A percentile compares a stretch with the other conserved stretches of the same genome.
These are phyloP conservation scores for Tetragnatha versicolor DNA, from an alignment of 1,140 invertebrate species.

Conservation along the genomic window DNA sequence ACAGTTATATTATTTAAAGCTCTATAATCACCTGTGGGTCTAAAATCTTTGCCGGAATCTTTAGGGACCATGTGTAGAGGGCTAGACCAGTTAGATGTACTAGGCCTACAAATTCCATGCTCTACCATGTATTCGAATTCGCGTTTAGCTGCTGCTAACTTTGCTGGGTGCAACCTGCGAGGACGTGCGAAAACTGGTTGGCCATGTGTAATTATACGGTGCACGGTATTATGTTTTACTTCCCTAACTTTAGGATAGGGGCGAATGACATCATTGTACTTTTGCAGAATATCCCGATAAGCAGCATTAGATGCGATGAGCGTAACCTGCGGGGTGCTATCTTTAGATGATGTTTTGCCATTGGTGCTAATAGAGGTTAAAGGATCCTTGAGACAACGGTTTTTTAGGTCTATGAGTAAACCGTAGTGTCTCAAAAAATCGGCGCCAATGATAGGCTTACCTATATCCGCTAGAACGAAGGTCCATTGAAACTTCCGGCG, in stretches of 20 bases:
- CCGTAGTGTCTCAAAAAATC: conserved; percentile 47
- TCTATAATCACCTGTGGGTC: conserved; percentile 48
- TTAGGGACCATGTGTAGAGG: conserved; percentile 58
- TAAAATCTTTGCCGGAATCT: conserved; percentile 24
- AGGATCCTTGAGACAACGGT: conserved; percentile 13
- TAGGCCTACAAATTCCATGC: conserved; percentile 54
- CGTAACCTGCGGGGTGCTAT: not conserved
- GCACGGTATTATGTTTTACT: not conserved
- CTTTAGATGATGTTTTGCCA: not conserved
- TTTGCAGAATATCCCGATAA: not conserved
- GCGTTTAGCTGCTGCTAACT: conserved; percentile 11
- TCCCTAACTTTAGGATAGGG: not conserved
- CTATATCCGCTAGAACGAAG: conserved; percentile 39
- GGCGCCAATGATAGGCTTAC: conserved; percentile 46
- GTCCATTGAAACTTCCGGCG: conserved; percentile 7
- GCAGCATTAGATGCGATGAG: not conserved
- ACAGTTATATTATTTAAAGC: conserved; percentile 25
- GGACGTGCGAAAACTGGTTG: not conserved
- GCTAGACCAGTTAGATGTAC: conserved; percentile 54
- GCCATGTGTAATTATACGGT: conserved; percentile 31
- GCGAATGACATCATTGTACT: not conserved
- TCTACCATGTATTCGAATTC: conserved; percentile 35
- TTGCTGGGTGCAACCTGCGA: conserved; percentile 28
- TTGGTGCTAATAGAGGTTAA: not conserved
- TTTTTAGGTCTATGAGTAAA: conserved; percentile 1